Evolutionary conservation across 1,140 invertebrate species (phyloP), one percentile per base, ranked within the genome.

Genomic region (Adoxophyes honmai): DNA sequence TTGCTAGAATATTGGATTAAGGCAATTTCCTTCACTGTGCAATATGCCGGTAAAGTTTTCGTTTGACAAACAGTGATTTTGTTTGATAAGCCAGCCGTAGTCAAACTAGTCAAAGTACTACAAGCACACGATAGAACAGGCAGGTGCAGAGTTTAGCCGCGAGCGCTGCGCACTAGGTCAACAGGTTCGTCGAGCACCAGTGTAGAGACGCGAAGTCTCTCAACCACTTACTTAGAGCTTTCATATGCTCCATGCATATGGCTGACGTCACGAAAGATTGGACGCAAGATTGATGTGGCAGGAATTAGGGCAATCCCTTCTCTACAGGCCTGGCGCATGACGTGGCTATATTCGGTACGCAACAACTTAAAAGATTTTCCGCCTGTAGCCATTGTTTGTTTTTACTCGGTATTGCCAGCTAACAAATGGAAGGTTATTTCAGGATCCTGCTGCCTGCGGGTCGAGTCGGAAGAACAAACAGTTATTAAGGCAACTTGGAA

Each of bases 201-300:
- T 73, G 71, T 61, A 53, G 67, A 70, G 70, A 72, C 67, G 68
- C 55, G 56, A 60, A 74, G 70, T 75, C 73, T 75, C 70, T 78
- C 71, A 79, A 69, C 70, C 74, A 75, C 78, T 81, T 75, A 78
- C 76, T 83, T 80, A 75, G 63, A 65, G 53, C 53, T 68, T 71
- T 60, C 61, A 55, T 62, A 33, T 48, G 21, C 42, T 48, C 42
- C 42, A 48, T 48, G 42, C 42, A 48, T 28, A 28, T 28, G 42
- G 16, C 42, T 44, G 42, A 48, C 42, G 42, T 28, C 42, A 48
- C 42, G 15, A 48, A 48, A 48, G 42, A 48, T 48, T 48, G 42
- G 42, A 48, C 16, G 42, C 42, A 48, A 48, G 42, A 48, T 48
- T 48, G 42, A 48, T 48, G 42, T 48, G 42, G 16, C 42, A 48